Evolutionary conservation across 2,113 vertebrate species (phyloP), one percentile per base, ranked within the genome.

Genomic region (Xyrauchen texanus): DNA sequence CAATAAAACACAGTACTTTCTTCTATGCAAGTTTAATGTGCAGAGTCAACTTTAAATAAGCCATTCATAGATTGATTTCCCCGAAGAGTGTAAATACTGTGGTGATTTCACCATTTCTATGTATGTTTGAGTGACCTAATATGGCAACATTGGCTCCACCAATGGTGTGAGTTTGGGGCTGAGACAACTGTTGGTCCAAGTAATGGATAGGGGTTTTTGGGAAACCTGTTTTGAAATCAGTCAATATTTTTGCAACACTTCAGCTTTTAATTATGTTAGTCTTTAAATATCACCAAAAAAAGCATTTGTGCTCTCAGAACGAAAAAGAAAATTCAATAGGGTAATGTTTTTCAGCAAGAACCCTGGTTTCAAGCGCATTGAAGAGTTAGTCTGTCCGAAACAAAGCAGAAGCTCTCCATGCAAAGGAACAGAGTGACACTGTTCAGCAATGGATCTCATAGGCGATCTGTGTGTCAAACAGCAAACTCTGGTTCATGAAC

Each of bases 361-460:
- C 13, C 10, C 11, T 34, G 55, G 44, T 72, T 47, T 72, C 15
- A 49, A 69, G 47, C 47, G 52, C 61, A 42, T 53, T 57, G 68
- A 10, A 51, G 47, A 49, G 21, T 34, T 34, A 34, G 62, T 58
- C 53, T 75, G 64, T 67, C 46, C 53, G n/a, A n/a, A n/a, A n/a
- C n/a, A n/a, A 5, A 57, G 12, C 12, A 34, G 6, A 8, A 49
- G 6, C 6, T 6, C 6, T 6, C 8, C 47, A 49, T 7, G 3
- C 47, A 49, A 6, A 13, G 53, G 13, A 57, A 8, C 53, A 10
- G 49, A 42, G 44, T 8, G 46, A 45, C 57, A 9, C 42, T 47
- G 57, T 82, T 95, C 92, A 96, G 89, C 95, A 96, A 83, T 94
- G 95, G 79, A 95, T 94, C 85, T 96, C 95, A 0, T 95, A 96